Percentiles rank a stretch among this genome's conserved stretches.
phyloP scores from a whole-genome alignment of 2,113 vertebrate genomes.

The Ifrita kowaldi region DNA sequence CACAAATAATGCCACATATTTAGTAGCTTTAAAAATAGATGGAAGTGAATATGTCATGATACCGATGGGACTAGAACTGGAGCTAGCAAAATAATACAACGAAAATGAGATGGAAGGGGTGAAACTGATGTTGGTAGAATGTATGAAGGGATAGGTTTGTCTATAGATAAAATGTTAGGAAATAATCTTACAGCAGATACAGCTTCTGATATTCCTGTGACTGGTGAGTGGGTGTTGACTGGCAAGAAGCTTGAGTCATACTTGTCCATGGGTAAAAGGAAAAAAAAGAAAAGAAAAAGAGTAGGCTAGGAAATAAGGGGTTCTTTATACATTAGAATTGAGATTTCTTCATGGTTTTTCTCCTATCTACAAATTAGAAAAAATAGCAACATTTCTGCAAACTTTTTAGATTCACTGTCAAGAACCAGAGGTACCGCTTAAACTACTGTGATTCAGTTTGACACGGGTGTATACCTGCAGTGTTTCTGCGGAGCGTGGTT shows the following conservation, averaged over 20 bases:
- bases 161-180: constrained; percentile 12
- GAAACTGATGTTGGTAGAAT: neutral
- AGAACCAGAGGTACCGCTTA: neutral
- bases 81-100: neutral
- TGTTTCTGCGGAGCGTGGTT: neutral
- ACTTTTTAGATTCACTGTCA: neutral
- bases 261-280: neutral
- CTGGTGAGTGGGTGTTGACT: constrained; percentile 51
- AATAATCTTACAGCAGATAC: neutral
- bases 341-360: neutral
- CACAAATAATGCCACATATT: neutral
- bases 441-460: neutral
- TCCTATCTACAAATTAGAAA: neutral
- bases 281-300: neutral
- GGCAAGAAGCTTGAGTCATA: constrained; percentile 55
- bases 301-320: neutral
- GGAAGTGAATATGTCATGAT: neutral
- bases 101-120: neutral
- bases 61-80: neutral
- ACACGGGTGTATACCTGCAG: neutral
- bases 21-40: neutral
- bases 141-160: neutral
- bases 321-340: neutral
- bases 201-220: constrained; percentile 49
- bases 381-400: neutral